Evolutionary conservation across 1,140 invertebrate species (phyloP).

Genomic region (Meloidogyne hapla): DNA sequence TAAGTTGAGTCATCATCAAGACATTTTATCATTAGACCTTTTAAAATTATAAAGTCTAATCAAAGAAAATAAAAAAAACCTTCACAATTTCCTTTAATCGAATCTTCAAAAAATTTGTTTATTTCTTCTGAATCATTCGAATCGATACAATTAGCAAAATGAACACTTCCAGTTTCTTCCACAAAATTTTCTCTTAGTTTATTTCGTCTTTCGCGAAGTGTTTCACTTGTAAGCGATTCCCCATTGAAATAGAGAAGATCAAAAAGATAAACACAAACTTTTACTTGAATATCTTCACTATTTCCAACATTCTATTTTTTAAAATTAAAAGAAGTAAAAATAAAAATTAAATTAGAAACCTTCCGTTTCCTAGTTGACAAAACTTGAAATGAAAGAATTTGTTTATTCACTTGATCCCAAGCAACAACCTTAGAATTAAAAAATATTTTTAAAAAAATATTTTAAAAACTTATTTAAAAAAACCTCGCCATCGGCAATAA

Average conservation of each 20-base stretch:
- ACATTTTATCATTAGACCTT: slow-evolving; percentile 92
- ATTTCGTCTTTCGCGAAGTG: slow-evolving; percentile 76
- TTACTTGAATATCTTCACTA: slow-evolving; percentile 86
- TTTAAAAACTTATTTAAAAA: neutral
- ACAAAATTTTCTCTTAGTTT: slow-evolving; percentile 71
- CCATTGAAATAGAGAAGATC: slow-evolving; percentile 94
- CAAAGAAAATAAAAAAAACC: slow-evolving; percentile 63
- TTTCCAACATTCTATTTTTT: slow-evolving; percentile 51
- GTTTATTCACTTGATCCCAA: slow-evolving; percentile 83
- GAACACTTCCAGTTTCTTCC: slow-evolving; percentile 76
- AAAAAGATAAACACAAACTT: slow-evolving; percentile 96
- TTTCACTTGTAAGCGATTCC: slow-evolving; percentile 76
- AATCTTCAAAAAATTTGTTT: slow-evolving; percentile 87
- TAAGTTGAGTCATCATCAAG: slow-evolving; percentile 87
- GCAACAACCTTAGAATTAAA: slow-evolving; percentile 73
- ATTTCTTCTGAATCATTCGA: slow-evolving; percentile 86
- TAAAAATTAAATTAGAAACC: slow-evolving; percentile 66
- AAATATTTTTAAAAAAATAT: neutral
- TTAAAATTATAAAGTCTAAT: neutral
- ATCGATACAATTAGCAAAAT: slow-evolving; percentile 81
- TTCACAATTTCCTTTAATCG: slow-evolving; percentile 95
- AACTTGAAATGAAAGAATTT: slow-evolving; percentile 94
- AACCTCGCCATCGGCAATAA: slow-evolving; percentile 86
- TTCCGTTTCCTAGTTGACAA: slow-evolving; percentile 92
- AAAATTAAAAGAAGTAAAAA: slow-evolving; percentile 26